Percentiles rank a stretch among this genome's conserved stretches.
Evolutionary conservation across 2,113 vertebrate species (phyloP).

Genomic region (Prunella himalayana): DNA sequence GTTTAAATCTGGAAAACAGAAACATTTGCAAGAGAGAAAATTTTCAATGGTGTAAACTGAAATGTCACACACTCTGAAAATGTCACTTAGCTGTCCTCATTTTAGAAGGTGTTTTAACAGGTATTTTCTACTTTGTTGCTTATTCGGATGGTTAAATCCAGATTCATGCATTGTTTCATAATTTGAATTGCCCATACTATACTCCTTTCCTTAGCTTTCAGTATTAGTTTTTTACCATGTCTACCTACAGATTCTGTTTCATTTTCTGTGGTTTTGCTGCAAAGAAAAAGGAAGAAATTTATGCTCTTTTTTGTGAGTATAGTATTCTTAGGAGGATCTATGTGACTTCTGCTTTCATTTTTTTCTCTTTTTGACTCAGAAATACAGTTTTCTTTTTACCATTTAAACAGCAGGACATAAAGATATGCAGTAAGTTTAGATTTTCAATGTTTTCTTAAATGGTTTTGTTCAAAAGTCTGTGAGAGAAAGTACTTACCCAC

Average conservation of each 20-base stretch:
- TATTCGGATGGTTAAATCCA: not conserved
- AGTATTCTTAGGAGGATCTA: not conserved
- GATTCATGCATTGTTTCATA: not conserved
- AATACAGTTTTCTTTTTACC: not conserved
- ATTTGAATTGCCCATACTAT: not conserved
- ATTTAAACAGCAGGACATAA: not conserved
- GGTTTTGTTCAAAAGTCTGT: not conserved
- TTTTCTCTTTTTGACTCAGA: not conserved
- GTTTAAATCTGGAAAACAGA: not conserved
- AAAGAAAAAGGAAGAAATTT: not conserved
- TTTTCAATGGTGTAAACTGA: not conserved
- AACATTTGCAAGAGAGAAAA: not conserved
- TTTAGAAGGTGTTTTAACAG: not conserved
- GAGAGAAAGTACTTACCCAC: not conserved
- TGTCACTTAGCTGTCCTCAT: not conserved
- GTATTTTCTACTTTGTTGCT: not conserved
- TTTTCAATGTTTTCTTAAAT: not conserved
- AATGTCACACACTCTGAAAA: not conserved
- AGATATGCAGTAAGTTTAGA: not conserved
- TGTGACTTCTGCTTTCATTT: not conserved
- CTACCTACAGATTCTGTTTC: not conserved
- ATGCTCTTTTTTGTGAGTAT: not conserved
- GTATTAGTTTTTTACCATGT: not conserved
- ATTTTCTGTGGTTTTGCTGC: not conserved
- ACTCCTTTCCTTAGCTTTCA: not conserved